phyloP scores from a whole-genome alignment of 2,113 vertebrate species.

The Bambusicola thoracicus region DNA sequence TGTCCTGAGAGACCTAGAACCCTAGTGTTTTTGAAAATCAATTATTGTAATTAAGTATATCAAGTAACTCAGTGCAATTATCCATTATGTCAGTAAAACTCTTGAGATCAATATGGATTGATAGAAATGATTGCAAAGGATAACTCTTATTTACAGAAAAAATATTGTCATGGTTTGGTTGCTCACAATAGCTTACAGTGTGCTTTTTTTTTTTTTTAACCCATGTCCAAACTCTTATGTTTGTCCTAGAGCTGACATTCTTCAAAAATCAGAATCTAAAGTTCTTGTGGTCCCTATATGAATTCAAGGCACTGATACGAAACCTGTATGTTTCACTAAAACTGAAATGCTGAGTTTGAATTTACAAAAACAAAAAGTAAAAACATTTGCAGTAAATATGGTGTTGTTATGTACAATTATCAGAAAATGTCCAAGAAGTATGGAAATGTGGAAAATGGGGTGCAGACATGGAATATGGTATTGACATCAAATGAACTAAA shows the following conservation, averaged over 20 bases:
- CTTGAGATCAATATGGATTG: neutral
- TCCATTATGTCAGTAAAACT: neutral
- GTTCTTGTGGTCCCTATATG: neutral
- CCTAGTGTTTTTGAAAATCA: neutral
- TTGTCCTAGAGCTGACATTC: neutral
- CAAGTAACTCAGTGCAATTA: neutral
- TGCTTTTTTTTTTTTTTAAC: neutral
- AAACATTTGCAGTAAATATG: neutral
- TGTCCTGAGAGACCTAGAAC: neutral
- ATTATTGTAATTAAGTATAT: neutral
- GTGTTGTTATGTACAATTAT: neutral
- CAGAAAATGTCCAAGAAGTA: neutral
- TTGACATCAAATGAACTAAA: neutral
- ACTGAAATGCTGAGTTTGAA: neutral
- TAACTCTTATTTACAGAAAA: neutral
- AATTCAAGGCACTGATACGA: neutral
- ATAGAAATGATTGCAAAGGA: neutral
- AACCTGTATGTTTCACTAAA: neutral
- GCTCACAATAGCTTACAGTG: neutral
- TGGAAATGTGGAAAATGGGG: neutral
- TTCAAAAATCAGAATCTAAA: neutral
- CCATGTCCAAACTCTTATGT: neutral
- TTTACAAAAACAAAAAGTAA: neutral
- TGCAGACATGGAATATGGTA: neutral
- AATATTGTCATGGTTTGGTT: neutral